phyloP scores from a whole-genome alignment of 35 echinoderm and acorn worm genomes.

The Diadema setosum region DNA sequence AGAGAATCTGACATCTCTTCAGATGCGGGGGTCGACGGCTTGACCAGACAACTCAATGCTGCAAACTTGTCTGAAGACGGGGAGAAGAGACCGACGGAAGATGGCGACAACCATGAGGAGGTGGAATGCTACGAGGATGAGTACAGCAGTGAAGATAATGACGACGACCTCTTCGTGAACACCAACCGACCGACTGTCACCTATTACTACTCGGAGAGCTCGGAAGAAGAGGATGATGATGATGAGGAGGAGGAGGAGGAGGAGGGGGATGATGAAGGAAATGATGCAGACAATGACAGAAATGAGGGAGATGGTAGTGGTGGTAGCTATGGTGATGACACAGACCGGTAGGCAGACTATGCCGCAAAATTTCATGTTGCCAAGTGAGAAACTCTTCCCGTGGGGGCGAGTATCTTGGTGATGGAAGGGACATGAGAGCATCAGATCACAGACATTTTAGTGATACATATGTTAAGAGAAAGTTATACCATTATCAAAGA shows the following conservation, averaged over 20 bases:
- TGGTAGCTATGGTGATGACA: no score
- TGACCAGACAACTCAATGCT: background rate
- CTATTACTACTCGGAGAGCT: slow-evolving; percentile 66
- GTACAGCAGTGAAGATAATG: slow-evolving; percentile 68
- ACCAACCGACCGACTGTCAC: slow-evolving; percentile 80
- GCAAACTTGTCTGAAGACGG: background rate
- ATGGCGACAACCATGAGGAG: background rate
- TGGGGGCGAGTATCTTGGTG: no score
- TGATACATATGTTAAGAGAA: no score
- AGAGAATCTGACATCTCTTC: background rate
- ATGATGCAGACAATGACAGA: background rate
- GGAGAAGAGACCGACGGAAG: background rate
- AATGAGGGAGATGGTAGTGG: background rate
- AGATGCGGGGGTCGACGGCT: background rate
- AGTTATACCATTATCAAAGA: no score
- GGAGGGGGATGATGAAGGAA: background rate
- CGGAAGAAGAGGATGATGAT: slow-evolving; percentile 62
- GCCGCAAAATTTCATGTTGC: no score
- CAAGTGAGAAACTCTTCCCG: no score
- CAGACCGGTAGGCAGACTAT: no score
- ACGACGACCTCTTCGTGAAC: slow-evolving; percentile 92
- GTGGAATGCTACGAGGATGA: slow-evolving; percentile 14
- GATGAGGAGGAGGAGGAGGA: slow-evolving; percentile 17
- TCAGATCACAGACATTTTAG: no score
- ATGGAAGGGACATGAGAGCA: no score